These are phyloP conservation scores for Myanophis thanlyinensis DNA, from an alignment of 2,113 vertebrate species.

Conservation along the genomic window DNA sequence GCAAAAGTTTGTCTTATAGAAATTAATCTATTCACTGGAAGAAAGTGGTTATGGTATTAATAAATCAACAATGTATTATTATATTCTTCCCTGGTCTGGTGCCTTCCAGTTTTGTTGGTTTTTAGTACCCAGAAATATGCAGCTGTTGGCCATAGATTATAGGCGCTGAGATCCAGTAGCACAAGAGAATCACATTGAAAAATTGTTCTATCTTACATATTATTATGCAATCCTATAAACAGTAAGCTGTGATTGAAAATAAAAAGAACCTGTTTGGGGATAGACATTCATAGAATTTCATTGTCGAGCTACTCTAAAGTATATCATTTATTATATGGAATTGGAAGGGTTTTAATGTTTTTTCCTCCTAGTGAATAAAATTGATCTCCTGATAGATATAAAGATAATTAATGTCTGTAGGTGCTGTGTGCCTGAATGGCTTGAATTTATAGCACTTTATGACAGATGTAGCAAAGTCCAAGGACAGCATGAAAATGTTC, in stretches of 20 bases:
- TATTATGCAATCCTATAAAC: background rate
- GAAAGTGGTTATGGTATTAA: background rate
- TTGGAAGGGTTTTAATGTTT: constrained; percentile 6
- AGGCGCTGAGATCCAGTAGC: background rate
- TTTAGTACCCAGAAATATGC: background rate
- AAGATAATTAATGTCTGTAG: constrained; percentile 17
- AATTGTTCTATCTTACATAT: background rate
- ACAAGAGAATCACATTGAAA: background rate
- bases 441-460: background rate
- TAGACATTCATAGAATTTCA: background rate
- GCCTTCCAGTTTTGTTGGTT: background rate
- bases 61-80: constrained; percentile 1
- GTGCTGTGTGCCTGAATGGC: background rate
- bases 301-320: background rate
- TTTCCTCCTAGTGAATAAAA: constrained; percentile 17
- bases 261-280: background rate
- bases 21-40: background rate
- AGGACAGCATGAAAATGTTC: constrained; percentile 9
- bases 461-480: background rate
- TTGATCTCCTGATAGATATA: background rate
- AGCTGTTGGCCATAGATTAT: background rate
- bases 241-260: background rate
- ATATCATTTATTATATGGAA: background rate
- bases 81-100: background rate
- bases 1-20: background rate